phyloP scores from a whole-genome alignment of 2,113 vertebrate genomes.

The Notarius lentiginosus region DNA sequence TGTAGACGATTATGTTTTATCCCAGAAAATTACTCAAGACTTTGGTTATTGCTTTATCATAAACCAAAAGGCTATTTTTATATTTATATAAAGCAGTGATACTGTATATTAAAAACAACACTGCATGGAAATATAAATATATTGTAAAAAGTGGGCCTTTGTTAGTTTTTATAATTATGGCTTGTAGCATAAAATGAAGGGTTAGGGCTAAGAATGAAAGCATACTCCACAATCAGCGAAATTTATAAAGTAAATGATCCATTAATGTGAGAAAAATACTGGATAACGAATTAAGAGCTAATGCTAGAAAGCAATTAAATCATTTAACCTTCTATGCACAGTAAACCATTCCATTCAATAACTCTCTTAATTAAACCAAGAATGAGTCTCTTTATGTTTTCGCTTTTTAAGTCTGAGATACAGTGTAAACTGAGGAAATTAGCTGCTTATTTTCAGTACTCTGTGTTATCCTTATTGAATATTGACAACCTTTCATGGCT shows the following conservation, averaged over 20 bases:
- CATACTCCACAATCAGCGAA: background rate
- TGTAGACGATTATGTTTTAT: background rate
- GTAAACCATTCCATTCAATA: background rate
- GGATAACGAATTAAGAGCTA: background rate
- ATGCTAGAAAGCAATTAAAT: background rate
- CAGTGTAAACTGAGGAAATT: background rate
- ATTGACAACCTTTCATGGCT: constrained; percentile 16
- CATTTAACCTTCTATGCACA: background rate
- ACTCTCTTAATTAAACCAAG: background rate
- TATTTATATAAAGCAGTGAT: background rate
- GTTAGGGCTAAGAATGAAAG: background rate
- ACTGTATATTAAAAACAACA: background rate
- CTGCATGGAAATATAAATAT: background rate
- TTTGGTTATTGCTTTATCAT: background rate
- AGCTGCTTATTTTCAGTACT: background rate
- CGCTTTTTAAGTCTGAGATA: background rate
- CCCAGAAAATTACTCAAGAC: too few relatives aligned
- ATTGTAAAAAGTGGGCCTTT: background rate
- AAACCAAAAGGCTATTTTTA: background rate
- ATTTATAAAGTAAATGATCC: background rate
- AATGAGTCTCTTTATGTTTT: background rate
- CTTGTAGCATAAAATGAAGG: background rate
- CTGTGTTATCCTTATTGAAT: constrained; percentile 16
- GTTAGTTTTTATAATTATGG: background rate
- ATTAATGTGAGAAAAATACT: background rate